Percentiles rank a stretch among this genome's conserved stretches.
These are phyloP conservation scores for Rhyacophila evoluta DNA, from an alignment of 2,888 invertebrate species.

Conservation along the genomic window DNA sequence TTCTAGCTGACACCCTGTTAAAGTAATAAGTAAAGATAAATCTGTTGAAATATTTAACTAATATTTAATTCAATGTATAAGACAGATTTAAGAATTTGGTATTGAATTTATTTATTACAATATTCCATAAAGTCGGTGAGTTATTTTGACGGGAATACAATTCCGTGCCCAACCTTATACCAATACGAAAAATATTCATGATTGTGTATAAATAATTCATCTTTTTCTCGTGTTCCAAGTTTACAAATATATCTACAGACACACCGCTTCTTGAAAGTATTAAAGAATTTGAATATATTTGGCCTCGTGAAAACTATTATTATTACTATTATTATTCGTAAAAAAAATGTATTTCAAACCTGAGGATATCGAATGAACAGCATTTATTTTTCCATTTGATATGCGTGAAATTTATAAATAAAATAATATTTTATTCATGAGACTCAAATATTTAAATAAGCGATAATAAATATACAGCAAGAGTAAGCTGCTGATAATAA, in stretches of 20 bases:
- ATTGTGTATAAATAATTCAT: constrained; percentile 38
- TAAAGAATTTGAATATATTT: constrained; percentile 30
- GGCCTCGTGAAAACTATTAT: constrained; percentile 31
- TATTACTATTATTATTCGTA: background rate
- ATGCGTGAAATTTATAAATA: background rate
- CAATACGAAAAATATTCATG: constrained; percentile 36
- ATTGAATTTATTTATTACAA: too few species aligned
- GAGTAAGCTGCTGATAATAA: background rate
- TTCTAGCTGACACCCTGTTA: too few species aligned
- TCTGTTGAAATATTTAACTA: too few species aligned
- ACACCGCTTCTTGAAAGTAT: constrained; percentile 12
- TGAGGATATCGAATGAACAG: background rate
- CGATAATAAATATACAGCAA: background rate
- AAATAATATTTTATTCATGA: background rate
- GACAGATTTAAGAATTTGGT: too few species aligned
- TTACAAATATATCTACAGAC: constrained; percentile 27
- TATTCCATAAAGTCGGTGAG: too few species aligned
- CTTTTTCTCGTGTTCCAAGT: background rate
- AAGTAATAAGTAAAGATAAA: too few species aligned
- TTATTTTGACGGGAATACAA: background rate
- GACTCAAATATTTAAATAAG: background rate
- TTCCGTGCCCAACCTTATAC: background rate
- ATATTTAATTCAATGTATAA: too few species aligned
- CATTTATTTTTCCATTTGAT: background rate
- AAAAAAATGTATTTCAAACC: background rate